Base-by-base conservation (phyloP, 2,797 vertebrate genomes). In the Enteromius treurensis region DNA sequence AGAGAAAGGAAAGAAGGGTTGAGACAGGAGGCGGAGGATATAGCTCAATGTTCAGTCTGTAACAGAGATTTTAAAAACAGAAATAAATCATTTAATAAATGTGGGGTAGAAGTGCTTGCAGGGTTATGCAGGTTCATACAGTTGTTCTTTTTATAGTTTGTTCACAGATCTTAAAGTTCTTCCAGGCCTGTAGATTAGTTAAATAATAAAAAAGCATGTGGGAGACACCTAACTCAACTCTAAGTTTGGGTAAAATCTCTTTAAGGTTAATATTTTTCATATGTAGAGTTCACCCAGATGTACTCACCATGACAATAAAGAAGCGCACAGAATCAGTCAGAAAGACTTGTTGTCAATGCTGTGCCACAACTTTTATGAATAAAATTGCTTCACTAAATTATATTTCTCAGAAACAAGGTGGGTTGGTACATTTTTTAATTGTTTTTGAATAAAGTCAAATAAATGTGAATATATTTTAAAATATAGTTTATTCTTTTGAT, bases 1-100 rank as follows among this genome's bases (percentile, higher is more conserved):
- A 86, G 79, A 74, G 53, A 34, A 79, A 82, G 86, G 19, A 67
- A 82, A 81, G 45, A 76, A 62, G 68, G 84, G 62, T 37, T 79
- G 55, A 67, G 77, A 69, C 58, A 70, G 49, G 26, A 26, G 32
- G 58, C 37, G 21, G 58, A 64, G 70, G n/a, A 45, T 40, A 67
- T 14, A 64, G 34, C n/a, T 8, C 69, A 69, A 69, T 34, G 69
- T 79, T 77, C 47, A 47, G 73, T n/a, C 49, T 69, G 37, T 55
- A 42, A 21, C 21, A 53, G 49, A 71, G n/a, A n/a, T 71, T 45
- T 58, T 21, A 55, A 71, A 80, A 32, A 40, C 40, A 21, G 19
- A 42, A 55, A 40, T 55, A 55, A 40, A 69, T 70, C 8, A 26
- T 79, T n/a, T 5, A 67, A 67, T 49, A 42, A 62, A 74, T 37